Base-by-base conservation (phyloP, 2,888 invertebrate species). In the Mythimna lalbum region DNA sequence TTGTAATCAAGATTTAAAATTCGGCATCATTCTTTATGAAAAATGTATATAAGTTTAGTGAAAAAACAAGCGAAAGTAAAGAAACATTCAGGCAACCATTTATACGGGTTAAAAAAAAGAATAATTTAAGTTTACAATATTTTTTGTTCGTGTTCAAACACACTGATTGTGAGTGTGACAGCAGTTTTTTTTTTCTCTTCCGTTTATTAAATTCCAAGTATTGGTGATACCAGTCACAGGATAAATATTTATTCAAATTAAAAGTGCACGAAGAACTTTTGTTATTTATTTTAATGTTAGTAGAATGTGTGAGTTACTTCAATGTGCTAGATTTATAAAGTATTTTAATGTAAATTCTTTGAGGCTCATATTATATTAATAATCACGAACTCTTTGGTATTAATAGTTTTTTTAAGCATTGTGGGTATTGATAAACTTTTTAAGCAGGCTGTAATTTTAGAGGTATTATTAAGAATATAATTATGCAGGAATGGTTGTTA, bases 321-420 rank as follows among this genome's bases (percentile, higher is more conserved):
- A 47, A 53, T 52, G n/a, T 57, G 23, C 19, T 19, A 43, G 12
- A 21, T 56, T 52, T 69, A 21, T 6, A 36, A 21, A n/a, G 36
- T 69, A 21, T 56, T 36, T 27, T 33, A 55, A 21, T 70, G 31
- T 39, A 31, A 2, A n/a, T 50, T 33, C 31, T 52, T 10, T 4
- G n/a, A 23, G 19, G 12, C 23, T 36, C 4, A 52, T 52, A 52
- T 23, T 17, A 27, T 69, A 31, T 39, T 36, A 21, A 49, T 27
- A 33, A 61, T 55, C 36, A 53, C 23, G 7, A 72, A 53, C 12
- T 12, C 36, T 43, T 52, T 43, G 17, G 14, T 60, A 60, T 53
- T 56, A 56, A 49, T 19, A 17, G 27, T 9, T 67, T 47, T 36
- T 4, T 14, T 49, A 39, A n/a, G 2, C 7, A n/a, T 31, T 19